phyloP scores from a whole-genome alignment of 2,113 vertebrate species.

The Leucoraja erinaceus region DNA sequence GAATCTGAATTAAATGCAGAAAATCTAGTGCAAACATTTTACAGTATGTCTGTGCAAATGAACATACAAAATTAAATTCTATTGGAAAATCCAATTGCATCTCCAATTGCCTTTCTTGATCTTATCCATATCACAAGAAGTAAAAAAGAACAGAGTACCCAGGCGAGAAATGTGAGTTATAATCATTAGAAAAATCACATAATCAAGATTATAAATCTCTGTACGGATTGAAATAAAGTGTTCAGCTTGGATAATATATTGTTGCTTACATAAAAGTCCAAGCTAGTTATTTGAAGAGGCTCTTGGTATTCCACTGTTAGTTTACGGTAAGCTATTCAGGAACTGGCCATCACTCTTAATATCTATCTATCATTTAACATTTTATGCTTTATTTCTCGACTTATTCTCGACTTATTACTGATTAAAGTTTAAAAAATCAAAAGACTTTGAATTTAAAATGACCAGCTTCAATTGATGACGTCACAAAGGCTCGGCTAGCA shows the following conservation, averaged over 20 bases:
- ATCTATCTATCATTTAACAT: too few species aligned
- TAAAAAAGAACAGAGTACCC: neutral
- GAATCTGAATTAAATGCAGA: neutral
- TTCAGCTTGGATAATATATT: neutral
- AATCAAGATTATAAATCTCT: neutral
- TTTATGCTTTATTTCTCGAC: too few species aligned
- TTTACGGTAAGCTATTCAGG: neutral
- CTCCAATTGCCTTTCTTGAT: neutral
- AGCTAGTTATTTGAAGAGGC: neutral
- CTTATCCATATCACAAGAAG: neutral
- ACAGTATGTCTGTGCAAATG: neutral
- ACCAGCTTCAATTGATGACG: too few species aligned
- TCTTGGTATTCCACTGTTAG: neutral
- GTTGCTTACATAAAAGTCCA: neutral
- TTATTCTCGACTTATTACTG: too few species aligned
- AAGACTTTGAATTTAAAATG: too few species aligned
- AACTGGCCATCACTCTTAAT: neutral
- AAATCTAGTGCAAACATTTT: neutral
- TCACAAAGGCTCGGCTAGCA: too few species aligned
- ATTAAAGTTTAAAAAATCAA: too few species aligned
- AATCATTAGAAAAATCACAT: neutral
- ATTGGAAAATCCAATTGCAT: neutral
- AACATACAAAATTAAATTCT: neutral
- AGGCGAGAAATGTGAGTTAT: neutral
- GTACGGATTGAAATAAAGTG: neutral